phyloP scores from a whole-genome alignment of 2,888 invertebrate species.

The Caenorhabditis imperialis region DNA sequence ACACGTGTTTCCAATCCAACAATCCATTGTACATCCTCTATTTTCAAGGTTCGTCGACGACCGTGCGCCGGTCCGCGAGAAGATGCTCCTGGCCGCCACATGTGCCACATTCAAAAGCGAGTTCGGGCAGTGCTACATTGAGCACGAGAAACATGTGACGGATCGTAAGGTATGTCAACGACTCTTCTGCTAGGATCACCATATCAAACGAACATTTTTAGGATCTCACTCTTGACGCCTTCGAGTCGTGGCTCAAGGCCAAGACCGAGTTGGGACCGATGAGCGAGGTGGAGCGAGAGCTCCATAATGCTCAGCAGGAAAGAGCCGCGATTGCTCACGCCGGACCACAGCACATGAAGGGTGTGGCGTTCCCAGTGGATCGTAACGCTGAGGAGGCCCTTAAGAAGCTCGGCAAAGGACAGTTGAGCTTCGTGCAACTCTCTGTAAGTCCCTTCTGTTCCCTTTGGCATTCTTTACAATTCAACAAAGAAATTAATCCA shows the following conservation, averaged over 20 bases:
- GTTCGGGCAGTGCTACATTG: slow-evolving; percentile 93
- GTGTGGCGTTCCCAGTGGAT: slow-evolving; percentile 90
- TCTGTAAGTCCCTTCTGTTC: slow-evolving; percentile 82
- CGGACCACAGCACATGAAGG: slow-evolving; percentile 80
- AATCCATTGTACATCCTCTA: not conserved
- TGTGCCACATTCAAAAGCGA: slow-evolving; percentile 96
- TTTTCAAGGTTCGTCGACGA: slow-evolving; percentile 96
- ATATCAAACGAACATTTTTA: slow-evolving; percentile 71
- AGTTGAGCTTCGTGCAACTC: slow-evolving; percentile 90
- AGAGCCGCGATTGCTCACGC: slow-evolving; percentile 61
- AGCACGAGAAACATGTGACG: slow-evolving; percentile 94
- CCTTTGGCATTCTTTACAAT: no score
- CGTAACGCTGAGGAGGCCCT: slow-evolving; percentile 87
- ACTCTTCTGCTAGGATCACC: not conserved
- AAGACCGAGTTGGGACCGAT: slow-evolving; percentile 90
- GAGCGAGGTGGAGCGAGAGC: slow-evolving; percentile 82
- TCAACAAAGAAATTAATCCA: no score
- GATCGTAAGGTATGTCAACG: slow-evolving; percentile 60
- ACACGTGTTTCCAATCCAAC: no score
- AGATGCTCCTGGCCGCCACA: slow-evolving; percentile 98
- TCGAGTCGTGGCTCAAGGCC: slow-evolving; percentile 86
- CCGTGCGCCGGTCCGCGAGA: slow-evolving; percentile 87
- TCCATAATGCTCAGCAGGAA: slow-evolving; percentile 65
- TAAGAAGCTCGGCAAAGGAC: slow-evolving; percentile 84
- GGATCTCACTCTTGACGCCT: slow-evolving; percentile 88